Percentiles rank a stretch among this genome's conserved stretches.
phyloP scores from a whole-genome alignment of 1,140 invertebrate genomes.

The Drosophila navojoa region DNA sequence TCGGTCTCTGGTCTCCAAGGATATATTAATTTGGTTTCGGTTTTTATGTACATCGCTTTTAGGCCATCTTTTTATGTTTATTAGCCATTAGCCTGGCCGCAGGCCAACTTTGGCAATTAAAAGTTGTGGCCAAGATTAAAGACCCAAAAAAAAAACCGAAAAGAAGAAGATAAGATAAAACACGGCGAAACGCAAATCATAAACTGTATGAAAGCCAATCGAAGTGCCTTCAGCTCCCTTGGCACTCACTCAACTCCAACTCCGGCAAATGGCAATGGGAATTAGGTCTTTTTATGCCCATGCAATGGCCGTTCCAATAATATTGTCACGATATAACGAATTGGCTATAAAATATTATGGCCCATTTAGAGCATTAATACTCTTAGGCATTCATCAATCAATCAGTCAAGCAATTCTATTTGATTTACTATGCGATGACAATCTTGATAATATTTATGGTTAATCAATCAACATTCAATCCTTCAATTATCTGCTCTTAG shows the following conservation, averaged over 20 bases:
- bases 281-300: neutral
- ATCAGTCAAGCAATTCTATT: too few relatives aligned
- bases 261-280: neutral
- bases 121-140: slow-evolving; percentile 63
- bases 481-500: too few relatives aligned
- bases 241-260: neutral
- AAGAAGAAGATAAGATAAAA: slow-evolving; percentile 9
- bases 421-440: too few relatives aligned
- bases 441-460: too few relatives aligned
- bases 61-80: slow-evolving; percentile 73
- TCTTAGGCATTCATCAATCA: too few relatives aligned
- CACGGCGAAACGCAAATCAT: neutral
- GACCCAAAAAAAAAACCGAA: neutral
- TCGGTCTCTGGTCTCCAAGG: slow-evolving; percentile 63
- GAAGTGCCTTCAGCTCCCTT: neutral
- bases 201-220: slow-evolving; percentile 1
- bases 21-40: slow-evolving; percentile 79
- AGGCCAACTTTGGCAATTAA: slow-evolving; percentile 74
- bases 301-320: neutral
- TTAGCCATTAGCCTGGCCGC: slow-evolving; percentile 66
- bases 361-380: too few relatives aligned
- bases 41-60: slow-evolving; percentile 70
- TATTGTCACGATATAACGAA: neutral
- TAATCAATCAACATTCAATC: too few relatives aligned
- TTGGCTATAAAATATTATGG: too few relatives aligned